These are phyloP conservation scores for Vollenhovia emeryi DNA, from an alignment of 1,140 invertebrate genomes.

Conservation along the genomic window DNA sequence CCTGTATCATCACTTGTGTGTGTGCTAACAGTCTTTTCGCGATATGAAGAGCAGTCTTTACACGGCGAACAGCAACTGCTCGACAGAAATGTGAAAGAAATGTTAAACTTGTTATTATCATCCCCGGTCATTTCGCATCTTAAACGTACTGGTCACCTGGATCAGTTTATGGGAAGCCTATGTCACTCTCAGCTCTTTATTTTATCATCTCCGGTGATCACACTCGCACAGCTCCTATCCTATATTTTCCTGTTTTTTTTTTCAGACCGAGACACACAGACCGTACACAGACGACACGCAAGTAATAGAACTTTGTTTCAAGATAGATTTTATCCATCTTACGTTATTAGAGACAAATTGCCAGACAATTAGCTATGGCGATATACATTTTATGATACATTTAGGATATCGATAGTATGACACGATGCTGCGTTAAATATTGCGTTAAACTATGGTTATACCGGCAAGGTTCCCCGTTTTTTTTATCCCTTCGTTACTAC, in stretches of 20 bases:
- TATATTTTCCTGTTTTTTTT: neutral
- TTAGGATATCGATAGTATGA: slow-evolving; percentile 38
- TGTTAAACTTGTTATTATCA: slow-evolving; percentile 60
- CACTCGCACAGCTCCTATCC: slow-evolving; percentile 64
- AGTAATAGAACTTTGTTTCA: slow-evolving; percentile 42
- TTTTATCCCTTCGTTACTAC: slow-evolving; percentile 15
- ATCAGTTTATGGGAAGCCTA: slow-evolving; percentile 72
- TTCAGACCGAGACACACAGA: slow-evolving; percentile 37
- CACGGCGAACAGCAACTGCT: slow-evolving; percentile 72
- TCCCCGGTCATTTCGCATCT: slow-evolving; percentile 46
- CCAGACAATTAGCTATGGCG: slow-evolving; percentile 14
- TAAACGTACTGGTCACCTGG: slow-evolving; percentile 64
- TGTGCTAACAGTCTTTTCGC: slow-evolving; percentile 79
- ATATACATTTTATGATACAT: slow-evolving; percentile 51
- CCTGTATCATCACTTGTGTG: slow-evolving; percentile 65
- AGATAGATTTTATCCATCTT: slow-evolving; percentile 26
- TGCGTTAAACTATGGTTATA: slow-evolving; percentile 28
- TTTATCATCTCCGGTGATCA: slow-evolving; percentile 65
- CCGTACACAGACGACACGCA: slow-evolving; percentile 51
- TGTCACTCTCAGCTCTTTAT: slow-evolving; percentile 69
- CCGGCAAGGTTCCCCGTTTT: slow-evolving; percentile 22
- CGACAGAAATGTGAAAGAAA: slow-evolving; percentile 73
- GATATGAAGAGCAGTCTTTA: slow-evolving; percentile 78
- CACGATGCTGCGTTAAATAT: slow-evolving; percentile 49
- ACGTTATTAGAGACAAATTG: slow-evolving; percentile 23